Evolutionary conservation across 2,797 vertebrate species (phyloP), one percentile per base, ranked within the genome.

Genomic region (Lutjanus argentimaculatus): DNA sequence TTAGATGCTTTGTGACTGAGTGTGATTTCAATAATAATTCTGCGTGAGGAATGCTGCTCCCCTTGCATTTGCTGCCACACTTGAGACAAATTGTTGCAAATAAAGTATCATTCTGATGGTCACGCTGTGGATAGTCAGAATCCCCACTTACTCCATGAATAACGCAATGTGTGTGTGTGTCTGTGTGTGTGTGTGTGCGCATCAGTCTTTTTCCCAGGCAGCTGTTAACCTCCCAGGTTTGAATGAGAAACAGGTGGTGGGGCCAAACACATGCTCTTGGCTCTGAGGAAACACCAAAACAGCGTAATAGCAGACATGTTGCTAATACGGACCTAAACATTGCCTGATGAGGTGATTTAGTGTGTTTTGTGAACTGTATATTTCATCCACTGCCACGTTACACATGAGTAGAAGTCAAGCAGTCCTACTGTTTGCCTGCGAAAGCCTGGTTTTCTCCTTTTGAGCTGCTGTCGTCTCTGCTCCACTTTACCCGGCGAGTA

Each of bases 171-270:
- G 17, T 48, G 25, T 48, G 43, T 58, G n/a, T 46, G 46, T 22
- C 43, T 68, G 72, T 25, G 21, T 71, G 70, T 52, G 21, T 72
- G 45, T 63, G 68, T 56, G 63, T 48, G 62, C 59, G 66, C 49
- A 82, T 90, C 75, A 69, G 56, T 87, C 77, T 80, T 88, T 67
- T 82, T 85, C 63, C 56, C 85, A 82, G 76, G 81, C 89, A 89
- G 84, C 86, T 90, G 90, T 89, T 88, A 89, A 87, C 82, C 83
- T 90, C 91, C 77, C 77, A 90, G 85, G 87, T 87, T 89, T 84
- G 75, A 92, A 93, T 91, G 85, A 86, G 87, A 92, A 92, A 93
- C 88, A 92, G 91, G 89, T 93, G 91, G 67, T 48, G 79, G 56
- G 72, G 77, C 83, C 84, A 88, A 85, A 72, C 45, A 61, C 61